phyloP scores from a whole-genome alignment of 1,140 invertebrate species.

The Whitmania pigra region DNA sequence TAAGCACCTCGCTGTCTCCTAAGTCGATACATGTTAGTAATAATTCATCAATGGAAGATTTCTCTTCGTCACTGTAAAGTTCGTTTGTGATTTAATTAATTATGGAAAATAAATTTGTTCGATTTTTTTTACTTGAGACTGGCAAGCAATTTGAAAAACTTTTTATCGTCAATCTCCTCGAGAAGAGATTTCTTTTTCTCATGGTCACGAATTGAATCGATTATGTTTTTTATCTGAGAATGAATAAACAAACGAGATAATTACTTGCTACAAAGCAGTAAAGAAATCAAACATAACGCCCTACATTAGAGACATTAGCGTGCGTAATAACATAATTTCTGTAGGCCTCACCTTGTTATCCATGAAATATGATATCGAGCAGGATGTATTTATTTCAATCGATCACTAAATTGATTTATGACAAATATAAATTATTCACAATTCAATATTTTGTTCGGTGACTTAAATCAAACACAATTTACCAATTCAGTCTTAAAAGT shows the following conservation, averaged over 20 bases:
- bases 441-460: too few species aligned
- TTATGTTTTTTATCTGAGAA: constrained; percentile 3
- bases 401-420: too few species aligned
- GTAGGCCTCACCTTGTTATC: too few species aligned
- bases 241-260: neutral
- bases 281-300: too few species aligned
- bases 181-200: neutral
- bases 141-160: neutral
- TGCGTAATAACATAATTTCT: too few species aligned
- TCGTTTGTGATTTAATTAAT: neutral
- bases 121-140: neutral
- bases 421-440: too few species aligned
- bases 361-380: too few species aligned
- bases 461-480: too few species aligned
- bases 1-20: neutral
- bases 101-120: neutral
- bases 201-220: neutral
- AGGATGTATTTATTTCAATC: too few species aligned
- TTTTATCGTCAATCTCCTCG: neutral
- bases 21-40: neutral
- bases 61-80: neutral
- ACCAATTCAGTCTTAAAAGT: too few species aligned
- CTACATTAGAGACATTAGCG: too few species aligned
- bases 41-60: neutral
- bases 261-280: too few species aligned